Evolutionary conservation across 2,888 invertebrate species (phyloP).

Genomic region (Odontocolon sp.): DNA sequence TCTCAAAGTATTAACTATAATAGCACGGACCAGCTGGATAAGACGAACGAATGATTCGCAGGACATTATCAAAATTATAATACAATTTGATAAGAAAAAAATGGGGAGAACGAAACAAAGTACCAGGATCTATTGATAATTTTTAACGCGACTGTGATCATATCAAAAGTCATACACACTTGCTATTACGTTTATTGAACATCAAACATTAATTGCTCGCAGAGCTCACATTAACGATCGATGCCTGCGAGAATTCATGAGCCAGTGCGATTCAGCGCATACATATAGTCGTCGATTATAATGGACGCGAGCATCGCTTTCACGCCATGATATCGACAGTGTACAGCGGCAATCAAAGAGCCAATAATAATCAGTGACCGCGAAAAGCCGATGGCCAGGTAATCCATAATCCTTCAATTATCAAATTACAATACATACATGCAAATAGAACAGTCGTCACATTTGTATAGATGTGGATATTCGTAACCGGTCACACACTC

Average conservation of each 20-base stretch:
- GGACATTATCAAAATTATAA: background rate
- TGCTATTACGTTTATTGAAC: slow-evolving; percentile 54
- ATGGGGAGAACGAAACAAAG: background rate
- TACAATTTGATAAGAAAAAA: too few relatives aligned
- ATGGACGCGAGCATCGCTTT: slow-evolving; percentile 32
- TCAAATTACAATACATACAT: slow-evolving; percentile 71
- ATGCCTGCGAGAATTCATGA: slow-evolving; percentile 53
- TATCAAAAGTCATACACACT: background rate
- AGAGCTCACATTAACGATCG: slow-evolving; percentile 56
- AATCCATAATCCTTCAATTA: slow-evolving; percentile 76
- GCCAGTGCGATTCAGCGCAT: background rate
- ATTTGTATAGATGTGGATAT: slow-evolving; percentile 34
- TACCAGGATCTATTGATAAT: background rate
- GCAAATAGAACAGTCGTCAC: slow-evolving; percentile 40
- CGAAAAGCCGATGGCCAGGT: slow-evolving; percentile 70
- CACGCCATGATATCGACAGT: background rate
- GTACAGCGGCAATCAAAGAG: slow-evolving; percentile 63
- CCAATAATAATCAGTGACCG: slow-evolving; percentile 67
- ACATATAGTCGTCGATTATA: slow-evolving; percentile 48
- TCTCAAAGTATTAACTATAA: slow-evolving; percentile 7
- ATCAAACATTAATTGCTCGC: slow-evolving; percentile 56
- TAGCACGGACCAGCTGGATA: background rate
- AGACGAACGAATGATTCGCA: background rate
- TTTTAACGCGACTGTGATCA: background rate
- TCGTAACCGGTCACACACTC: slow-evolving; percentile 9